Percentiles rank a stretch among this genome's conserved stretches.
These are phyloP conservation scores for Latrodectus hesperus DNA, from an alignment of 2,888 invertebrate genomes.

Conservation along the genomic window DNA sequence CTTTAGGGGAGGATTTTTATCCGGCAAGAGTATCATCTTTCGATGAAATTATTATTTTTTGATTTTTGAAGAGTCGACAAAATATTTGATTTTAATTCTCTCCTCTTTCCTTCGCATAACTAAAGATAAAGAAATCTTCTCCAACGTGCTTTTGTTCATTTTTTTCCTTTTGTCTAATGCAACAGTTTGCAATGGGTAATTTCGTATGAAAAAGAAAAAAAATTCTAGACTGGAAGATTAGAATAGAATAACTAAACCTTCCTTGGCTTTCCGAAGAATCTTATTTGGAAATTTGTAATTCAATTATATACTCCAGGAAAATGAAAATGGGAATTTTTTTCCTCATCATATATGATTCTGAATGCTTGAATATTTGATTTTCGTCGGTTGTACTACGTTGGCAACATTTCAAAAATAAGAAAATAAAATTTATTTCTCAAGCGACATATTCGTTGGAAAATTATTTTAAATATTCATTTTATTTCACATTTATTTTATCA, in stretches of 20 bases:
- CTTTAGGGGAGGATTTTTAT: neutral
- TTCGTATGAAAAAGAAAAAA: neutral
- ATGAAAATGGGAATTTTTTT: neutral
- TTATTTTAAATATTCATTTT: too few species aligned
- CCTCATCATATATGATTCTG: too few species aligned
- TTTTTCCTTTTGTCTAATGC: neutral
- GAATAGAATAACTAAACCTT: neutral
- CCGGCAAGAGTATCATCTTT: constrained; percentile 29
- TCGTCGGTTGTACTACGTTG: too few species aligned
- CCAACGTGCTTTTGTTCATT: neutral
- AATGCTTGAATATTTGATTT: too few species aligned
- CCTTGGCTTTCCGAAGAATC: neutral
- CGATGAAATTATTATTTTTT: constrained; percentile 6
- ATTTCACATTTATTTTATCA: too few species aligned
- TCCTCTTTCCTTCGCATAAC: neutral
- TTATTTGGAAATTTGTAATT: constrained; percentile 12
- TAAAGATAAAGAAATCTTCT: neutral
- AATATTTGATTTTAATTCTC: constrained; percentile 27
- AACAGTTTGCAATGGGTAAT: neutral
- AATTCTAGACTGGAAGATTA: neutral
- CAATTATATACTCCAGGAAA: constrained; percentile 1
- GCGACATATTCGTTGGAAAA: too few species aligned
- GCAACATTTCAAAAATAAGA: too few species aligned
- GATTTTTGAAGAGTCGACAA: neutral
- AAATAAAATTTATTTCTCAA: too few species aligned